Evolutionary conservation across 1,140 invertebrate genomes (phyloP).

Genomic region (Euschistus heros): DNA sequence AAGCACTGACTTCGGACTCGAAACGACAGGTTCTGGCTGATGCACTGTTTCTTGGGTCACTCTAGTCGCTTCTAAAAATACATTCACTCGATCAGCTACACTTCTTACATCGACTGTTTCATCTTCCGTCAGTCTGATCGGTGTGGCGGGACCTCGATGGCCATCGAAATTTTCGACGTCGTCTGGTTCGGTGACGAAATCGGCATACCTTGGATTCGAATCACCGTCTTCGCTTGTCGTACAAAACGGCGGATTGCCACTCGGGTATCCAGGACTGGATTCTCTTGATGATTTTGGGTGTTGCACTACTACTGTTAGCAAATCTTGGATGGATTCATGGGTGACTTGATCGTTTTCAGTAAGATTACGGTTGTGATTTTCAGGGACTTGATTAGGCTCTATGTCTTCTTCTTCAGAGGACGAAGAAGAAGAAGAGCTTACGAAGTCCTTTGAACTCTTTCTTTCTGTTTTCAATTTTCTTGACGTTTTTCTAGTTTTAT

Average conservation of each 20-base stretch:
- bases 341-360: not conserved
- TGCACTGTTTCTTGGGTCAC: slow-evolving; percentile 38
- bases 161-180: slow-evolving; percentile 38
- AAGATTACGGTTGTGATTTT: slow-evolving; percentile 1
- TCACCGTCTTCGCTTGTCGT: slow-evolving; percentile 43
- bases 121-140: slow-evolving; percentile 31
- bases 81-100: slow-evolving; percentile 44
- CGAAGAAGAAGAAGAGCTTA: slow-evolving; percentile 22
- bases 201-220: slow-evolving; percentile 48
- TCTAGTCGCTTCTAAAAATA: slow-evolving; percentile 44
- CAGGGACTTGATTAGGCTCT: slow-evolving; percentile 1
- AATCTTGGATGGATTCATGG: slow-evolving; percentile 31
- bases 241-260: slow-evolving; percentile 29
- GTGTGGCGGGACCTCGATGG: slow-evolving; percentile 22
- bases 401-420: slow-evolving; percentile 28
- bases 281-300: slow-evolving; percentile 59
- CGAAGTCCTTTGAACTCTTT: not conserved
- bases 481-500: not conserved
- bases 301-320: slow-evolving; percentile 47
- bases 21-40: not conserved
- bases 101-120: slow-evolving; percentile 35
- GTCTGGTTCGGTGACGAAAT: slow-evolving; percentile 55
- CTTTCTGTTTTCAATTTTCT: not conserved
- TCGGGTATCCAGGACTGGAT: slow-evolving; percentile 42
- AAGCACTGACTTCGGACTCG: slow-evolving; percentile 41